A percentile compares a stretch with the other conserved stretches of the same genome.
Conservation (phyloP, 2,113 vertebrate genomes). For the Centropristis striata region DNA sequence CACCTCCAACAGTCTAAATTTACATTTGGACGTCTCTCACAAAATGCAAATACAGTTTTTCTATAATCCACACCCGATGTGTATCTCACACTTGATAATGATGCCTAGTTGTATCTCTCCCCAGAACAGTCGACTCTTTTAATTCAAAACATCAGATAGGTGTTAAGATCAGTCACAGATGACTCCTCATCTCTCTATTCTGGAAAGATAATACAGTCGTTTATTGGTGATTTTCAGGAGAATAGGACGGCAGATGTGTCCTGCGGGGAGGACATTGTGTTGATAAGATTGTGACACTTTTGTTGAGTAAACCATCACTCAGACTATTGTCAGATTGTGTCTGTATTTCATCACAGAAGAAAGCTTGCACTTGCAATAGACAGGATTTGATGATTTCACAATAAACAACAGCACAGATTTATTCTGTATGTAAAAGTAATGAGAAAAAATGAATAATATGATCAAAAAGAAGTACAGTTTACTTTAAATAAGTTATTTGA, state of each 20-base stretch:
- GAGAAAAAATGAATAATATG: too few species aligned
- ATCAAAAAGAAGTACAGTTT: too few species aligned
- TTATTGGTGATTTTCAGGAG: slow-evolving; percentile 10
- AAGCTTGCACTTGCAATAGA: neutral
- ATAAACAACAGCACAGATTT: slow-evolving; percentile 1
- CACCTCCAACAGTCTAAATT: neutral
- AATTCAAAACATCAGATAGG: slow-evolving; percentile 31
- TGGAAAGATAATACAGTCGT: slow-evolving; percentile 27
- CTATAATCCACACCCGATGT: slow-evolving; percentile 46
- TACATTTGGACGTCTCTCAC: neutral
- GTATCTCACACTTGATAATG: slow-evolving; percentile 31
- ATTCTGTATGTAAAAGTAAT: neutral
- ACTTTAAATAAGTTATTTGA: too few species aligned
- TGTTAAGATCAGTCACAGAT: slow-evolving; percentile 2
- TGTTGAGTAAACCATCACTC: slow-evolving; percentile 45
- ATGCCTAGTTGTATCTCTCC: neutral
- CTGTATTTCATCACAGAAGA: slow-evolving; percentile 1
- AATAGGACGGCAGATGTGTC: neutral
- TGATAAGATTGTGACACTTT: slow-evolving; percentile 36
- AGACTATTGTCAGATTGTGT: slow-evolving; percentile 5
- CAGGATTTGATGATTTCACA: neutral
- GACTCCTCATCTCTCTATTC: neutral
- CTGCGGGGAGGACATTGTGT: slow-evolving; percentile 3
- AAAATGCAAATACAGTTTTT: neutral
- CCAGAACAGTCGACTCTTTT: slow-evolving; percentile 10